phyloP scores from a whole-genome alignment of 2,113 vertebrate genomes.

The Notechis scutatus region DNA sequence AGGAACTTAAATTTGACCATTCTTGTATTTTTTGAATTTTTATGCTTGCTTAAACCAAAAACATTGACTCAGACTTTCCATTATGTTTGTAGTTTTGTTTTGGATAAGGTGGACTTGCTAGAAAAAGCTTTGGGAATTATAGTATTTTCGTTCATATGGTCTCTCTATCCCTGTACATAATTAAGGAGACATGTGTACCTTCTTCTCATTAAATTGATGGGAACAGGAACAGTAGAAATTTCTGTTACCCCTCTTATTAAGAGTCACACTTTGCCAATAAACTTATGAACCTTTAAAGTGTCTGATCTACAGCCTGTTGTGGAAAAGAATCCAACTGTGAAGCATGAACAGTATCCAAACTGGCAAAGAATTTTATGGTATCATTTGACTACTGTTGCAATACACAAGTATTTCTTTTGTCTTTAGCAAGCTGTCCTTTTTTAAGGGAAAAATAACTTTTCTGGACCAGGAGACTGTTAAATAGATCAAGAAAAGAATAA shows the following conservation, averaged over 20 bases:
- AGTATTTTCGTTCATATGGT: neutral
- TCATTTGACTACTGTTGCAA: neutral
- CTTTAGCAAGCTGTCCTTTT: neutral
- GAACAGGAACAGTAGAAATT: neutral
- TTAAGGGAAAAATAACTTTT: neutral
- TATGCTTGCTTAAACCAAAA: neutral
- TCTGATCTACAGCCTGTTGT: neutral
- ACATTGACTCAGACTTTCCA: neutral
- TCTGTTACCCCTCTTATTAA: neutral
- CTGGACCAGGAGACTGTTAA: neutral
- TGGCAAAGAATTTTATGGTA: neutral
- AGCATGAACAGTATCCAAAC: neutral
- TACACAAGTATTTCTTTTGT: neutral
- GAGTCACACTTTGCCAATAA: neutral
- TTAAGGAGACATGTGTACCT: neutral
- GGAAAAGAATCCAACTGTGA: neutral
- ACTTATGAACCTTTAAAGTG: neutral
- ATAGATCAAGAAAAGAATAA: neutral
- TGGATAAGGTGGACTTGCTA: neutral
- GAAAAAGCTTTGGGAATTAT: neutral
- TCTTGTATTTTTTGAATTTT: neutral
- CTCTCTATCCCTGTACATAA: neutral
- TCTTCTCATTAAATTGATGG: neutral
- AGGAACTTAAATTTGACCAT: neutral
- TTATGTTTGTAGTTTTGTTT: neutral